Evolutionary conservation across 2,113 vertebrate genomes (phyloP).

Genomic region (Hymenochirus boettgeri): DNA sequence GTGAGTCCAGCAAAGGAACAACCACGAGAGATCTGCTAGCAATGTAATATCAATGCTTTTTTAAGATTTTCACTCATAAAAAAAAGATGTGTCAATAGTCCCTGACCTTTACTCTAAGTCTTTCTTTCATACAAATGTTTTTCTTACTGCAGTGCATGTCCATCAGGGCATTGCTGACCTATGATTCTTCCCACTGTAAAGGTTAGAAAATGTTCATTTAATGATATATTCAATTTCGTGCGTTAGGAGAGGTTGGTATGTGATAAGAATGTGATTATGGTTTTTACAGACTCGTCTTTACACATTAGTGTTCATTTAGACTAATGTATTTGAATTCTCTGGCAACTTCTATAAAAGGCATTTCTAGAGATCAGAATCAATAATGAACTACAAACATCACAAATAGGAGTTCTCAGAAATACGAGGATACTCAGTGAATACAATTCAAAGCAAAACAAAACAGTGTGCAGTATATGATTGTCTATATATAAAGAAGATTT

Average conservation of each 20-base stretch:
- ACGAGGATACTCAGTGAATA: too few species aligned
- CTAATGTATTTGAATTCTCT: neutral
- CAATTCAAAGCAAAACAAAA: too few species aligned
- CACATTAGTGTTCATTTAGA: neutral
- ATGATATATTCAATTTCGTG: slow-evolving; percentile 30
- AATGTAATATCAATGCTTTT: neutral
- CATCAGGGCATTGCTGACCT: slow-evolving; percentile 35
- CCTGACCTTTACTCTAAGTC: slow-evolving; percentile 34
- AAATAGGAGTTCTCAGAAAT: too few species aligned
- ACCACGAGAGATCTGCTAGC: too few species aligned
- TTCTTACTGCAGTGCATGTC: slow-evolving; percentile 8
- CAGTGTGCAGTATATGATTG: too few species aligned
- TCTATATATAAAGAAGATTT: too few species aligned
- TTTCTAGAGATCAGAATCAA: neutral
- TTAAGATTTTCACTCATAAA: slow-evolving; percentile 31
- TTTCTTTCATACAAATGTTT: slow-evolving; percentile 22
- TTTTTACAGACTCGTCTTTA: neutral
- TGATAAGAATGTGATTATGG: neutral
- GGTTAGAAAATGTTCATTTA: slow-evolving; percentile 17
- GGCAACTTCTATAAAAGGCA: neutral
- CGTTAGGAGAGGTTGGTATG: slow-evolving; percentile 12
- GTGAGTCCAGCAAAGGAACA: too few species aligned
- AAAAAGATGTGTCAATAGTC: slow-evolving; percentile 18
- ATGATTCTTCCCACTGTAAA: slow-evolving; percentile 23
- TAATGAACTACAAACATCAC: too few species aligned